Conservation (phyloP, 2,797 vertebrate species). For the Semaprochilodus insignis region DNA sequence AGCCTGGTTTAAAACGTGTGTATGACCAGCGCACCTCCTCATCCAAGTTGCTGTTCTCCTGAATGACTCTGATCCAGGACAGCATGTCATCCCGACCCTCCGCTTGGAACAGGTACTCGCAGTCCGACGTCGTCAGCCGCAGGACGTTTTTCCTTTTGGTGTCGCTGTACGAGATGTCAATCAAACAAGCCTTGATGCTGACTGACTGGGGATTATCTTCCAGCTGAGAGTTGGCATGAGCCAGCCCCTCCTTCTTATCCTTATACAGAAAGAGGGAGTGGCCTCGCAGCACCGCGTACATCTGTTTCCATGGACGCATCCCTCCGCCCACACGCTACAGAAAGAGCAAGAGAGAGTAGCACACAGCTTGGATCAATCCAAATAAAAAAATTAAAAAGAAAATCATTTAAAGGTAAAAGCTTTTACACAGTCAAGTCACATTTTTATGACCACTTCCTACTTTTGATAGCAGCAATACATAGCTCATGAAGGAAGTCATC, state of each 20-base stretch:
- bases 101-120: conserved; percentile 95
- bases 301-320: conserved; percentile 93
- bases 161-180: conserved; percentile 98
- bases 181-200: conserved; percentile 93
- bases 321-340: conserved; percentile 90
- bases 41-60: conserved; percentile 93
- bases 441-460: no score
- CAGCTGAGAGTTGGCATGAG: conserved; percentile 73
- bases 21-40: conserved; percentile 83
- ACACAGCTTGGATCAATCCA: neutral
- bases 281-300: conserved; percentile 92
- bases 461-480: no score
- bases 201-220: conserved; percentile 92
- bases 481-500: no score
- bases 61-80: conserved; percentile 93
- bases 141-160: conserved; percentile 97
- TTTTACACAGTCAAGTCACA: neutral
- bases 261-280: conserved; percentile 91
- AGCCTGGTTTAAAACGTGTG: neutral
- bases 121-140: conserved; percentile 92
- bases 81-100: conserved; percentile 96
- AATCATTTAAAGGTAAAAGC: neutral
- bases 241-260: conserved; percentile 89
- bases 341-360: neutral
- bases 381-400: neutral